These are phyloP conservation scores for Xyrauchen texanus DNA, from an alignment of 2,113 vertebrate species.

Conservation along the genomic window DNA sequence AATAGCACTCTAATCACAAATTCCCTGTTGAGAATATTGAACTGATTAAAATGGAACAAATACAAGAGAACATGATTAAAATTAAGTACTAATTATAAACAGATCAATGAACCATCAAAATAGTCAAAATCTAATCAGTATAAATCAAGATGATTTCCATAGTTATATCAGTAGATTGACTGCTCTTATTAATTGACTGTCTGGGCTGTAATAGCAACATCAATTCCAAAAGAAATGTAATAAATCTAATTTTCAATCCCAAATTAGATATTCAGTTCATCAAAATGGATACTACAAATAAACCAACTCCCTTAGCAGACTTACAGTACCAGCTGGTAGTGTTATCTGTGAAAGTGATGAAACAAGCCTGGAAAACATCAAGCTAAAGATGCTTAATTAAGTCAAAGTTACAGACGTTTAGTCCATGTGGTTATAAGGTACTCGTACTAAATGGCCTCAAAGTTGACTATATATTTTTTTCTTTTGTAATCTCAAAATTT, in stretches of 20 bases:
- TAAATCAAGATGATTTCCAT: not conserved
- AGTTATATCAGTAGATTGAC: not conserved
- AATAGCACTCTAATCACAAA: not conserved
- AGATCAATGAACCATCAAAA: conserved; percentile 21
- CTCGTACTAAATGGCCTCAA: too few species aligned
- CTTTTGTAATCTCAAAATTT: too few species aligned
- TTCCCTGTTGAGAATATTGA: not conserved
- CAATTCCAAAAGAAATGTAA: not conserved
- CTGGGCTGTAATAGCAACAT: not conserved
- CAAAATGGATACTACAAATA: not conserved
- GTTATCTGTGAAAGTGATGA: not conserved
- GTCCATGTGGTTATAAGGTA: too few species aligned
- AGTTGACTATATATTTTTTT: too few species aligned
- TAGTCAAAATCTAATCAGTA: not conserved
- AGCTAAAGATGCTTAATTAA: too few species aligned
- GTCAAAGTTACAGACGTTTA: too few species aligned
- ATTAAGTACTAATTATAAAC: conserved; percentile 10
- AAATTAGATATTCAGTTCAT: not conserved
- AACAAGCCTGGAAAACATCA: not conserved
- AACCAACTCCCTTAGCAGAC: not conserved
- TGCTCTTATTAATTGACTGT: conserved; percentile 8
- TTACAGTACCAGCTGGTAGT: not conserved
- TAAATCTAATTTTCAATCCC: not conserved
- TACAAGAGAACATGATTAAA: conserved; percentile 5
- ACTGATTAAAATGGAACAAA: not conserved